Evolutionary conservation across 2,113 vertebrate genomes (phyloP).

Genomic region (Dolichallabes microphthalmus): DNA sequence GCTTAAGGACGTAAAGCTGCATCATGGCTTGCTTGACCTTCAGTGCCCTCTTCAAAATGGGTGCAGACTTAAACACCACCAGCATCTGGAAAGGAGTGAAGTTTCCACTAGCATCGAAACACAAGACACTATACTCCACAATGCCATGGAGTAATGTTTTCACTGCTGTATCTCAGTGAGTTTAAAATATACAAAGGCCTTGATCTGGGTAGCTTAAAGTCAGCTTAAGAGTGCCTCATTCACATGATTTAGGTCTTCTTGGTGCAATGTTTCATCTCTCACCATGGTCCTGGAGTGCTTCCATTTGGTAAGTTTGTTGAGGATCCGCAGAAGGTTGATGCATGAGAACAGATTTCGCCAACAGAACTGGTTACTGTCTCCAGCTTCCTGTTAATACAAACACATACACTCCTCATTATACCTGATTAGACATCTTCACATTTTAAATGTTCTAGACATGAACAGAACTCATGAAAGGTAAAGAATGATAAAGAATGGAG

Average conservation of each 20-base stretch:
- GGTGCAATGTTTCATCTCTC: conserved; percentile 46
- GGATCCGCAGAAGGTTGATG: conserved; percentile 89
- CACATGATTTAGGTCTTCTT: neutral
- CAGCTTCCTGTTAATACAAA: conserved; percentile 79
- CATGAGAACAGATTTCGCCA: conserved; percentile 98
- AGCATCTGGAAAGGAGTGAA: conserved; percentile 78
- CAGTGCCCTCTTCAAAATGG: conserved; percentile 91
- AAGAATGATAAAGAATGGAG: neutral
- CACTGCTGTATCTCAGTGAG: neutral
- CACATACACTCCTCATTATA: neutral
- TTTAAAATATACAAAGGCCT: neutral
- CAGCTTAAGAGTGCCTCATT: neutral
- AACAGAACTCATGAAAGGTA: neutral
- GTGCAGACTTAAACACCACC: conserved; percentile 97
- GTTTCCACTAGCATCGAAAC: neutral
- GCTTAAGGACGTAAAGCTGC: conserved; percentile 91
- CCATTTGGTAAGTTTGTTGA: conserved; percentile 98
- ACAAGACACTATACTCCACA: neutral
- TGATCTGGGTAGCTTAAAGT: neutral
- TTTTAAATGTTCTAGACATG: too few relatives aligned
- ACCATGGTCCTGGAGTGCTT: conserved; percentile 98
- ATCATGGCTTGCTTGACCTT: conserved; percentile 98
- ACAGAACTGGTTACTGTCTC: conserved; percentile 93
- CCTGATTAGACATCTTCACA: neutral
- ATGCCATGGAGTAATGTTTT: neutral